A percentile compares a stretch with the other conserved stretches of the same genome.
Conservation (phyloP, 2,797 vertebrate genomes). For the Pachyuromys duprasi region DNA sequence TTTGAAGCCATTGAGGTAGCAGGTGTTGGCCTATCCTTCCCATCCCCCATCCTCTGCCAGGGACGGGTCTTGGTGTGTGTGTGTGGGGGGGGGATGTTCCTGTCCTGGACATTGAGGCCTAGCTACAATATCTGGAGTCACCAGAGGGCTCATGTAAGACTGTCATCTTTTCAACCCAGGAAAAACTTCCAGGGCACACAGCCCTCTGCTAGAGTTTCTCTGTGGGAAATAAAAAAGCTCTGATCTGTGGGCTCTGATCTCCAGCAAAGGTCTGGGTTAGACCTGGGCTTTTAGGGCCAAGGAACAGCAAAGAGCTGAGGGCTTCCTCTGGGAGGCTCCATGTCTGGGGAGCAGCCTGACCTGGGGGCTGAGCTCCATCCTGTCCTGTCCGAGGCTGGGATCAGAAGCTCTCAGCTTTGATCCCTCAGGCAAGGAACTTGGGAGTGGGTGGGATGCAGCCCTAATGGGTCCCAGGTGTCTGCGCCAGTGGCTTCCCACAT, state of each 20-base stretch:
- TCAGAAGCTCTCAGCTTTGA: conserved; percentile 58
- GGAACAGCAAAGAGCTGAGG: not conserved
- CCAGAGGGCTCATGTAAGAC: not conserved
- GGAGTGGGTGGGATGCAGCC: conserved; percentile 1
- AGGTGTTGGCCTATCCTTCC: not conserved
- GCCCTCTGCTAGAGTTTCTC: conserved; percentile 62
- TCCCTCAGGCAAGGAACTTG: conserved; percentile 18
- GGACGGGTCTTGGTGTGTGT: not conserved
- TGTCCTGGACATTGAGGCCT: not conserved
- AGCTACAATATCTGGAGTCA: not conserved
- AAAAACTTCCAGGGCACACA: not conserved
- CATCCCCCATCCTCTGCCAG: not conserved
- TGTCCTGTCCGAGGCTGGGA: not conserved
- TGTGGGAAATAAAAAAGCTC: not conserved
- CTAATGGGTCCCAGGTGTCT: conserved; percentile 95
- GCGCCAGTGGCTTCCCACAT: conserved; percentile 93
- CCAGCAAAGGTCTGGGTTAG: not conserved
- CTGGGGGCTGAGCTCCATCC: not conserved
- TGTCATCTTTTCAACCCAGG: not conserved
- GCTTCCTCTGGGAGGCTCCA: not conserved
- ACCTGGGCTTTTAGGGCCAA: not conserved
- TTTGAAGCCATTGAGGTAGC: not conserved
- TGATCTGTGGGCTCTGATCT: not conserved
- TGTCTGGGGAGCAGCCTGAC: not conserved
- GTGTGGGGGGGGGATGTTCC: not conserved